These are phyloP conservation scores for Scarus forsteni DNA, from an alignment of 2,797 vertebrate genomes.

Conservation along the genomic window DNA sequence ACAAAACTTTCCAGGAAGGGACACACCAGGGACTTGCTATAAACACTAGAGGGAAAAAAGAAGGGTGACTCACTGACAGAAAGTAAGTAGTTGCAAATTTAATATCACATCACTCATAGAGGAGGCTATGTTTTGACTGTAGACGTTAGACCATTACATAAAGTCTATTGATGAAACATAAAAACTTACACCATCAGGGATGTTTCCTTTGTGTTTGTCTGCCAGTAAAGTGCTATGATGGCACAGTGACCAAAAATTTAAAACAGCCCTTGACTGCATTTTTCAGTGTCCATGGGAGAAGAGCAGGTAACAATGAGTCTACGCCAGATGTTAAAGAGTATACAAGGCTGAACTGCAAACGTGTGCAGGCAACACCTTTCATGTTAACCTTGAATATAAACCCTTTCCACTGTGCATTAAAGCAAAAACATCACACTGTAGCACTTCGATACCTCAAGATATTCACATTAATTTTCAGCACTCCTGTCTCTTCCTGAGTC, in stretches of 20 bases:
- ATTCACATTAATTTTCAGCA: no score
- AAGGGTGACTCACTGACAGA: background rate
- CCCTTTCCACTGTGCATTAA: no score
- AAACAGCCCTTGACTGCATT: slow-evolving; percentile 7
- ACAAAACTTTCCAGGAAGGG: slow-evolving; percentile 44
- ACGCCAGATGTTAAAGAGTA: no score
- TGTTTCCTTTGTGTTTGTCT: background rate
- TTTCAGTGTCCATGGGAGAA: no score
- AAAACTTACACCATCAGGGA: background rate
- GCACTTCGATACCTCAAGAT: no score
- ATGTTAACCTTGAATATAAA: no score
- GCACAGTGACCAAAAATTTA: background rate
- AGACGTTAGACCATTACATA: background rate
- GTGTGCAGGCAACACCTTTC: no score
- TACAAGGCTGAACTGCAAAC: no score
- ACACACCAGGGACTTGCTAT: slow-evolving; percentile 12
- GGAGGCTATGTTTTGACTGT: slow-evolving; percentile 4
- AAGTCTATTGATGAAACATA: no score
- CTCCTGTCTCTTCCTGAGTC: no score
- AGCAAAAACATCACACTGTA: no score
- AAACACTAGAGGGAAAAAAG: slow-evolving; percentile 11
- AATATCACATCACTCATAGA: background rate
- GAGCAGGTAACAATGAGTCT: no score
- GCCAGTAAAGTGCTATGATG: background rate
- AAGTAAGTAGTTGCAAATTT: slow-evolving; percentile 9